Evolutionary conservation across 2,888 invertebrate genomes (phyloP).

Genomic region (Aethes cnicana): DNA sequence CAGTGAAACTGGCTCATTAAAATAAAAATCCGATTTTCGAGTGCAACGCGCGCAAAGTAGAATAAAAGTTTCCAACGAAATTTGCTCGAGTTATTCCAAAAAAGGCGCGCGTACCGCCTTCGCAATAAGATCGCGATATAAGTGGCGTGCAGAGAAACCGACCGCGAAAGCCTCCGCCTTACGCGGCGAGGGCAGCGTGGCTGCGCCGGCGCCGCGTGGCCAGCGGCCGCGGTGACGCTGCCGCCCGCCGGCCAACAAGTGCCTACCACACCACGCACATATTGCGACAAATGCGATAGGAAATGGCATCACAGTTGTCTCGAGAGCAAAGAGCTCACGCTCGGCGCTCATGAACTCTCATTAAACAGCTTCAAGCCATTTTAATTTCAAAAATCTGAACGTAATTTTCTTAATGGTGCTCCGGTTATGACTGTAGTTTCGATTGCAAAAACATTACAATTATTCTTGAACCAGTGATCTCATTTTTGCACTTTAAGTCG

Average conservation of each 20-base stretch:
- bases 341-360: constrained; percentile 3
- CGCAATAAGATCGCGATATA: constrained; percentile 66
- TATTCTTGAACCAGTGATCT: constrained; percentile 44
- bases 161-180: constrained; percentile 63
- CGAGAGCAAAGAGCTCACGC: too few relatives aligned
- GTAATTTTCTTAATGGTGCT: constrained; percentile 12
- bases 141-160: constrained; percentile 71
- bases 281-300: too few relatives aligned
- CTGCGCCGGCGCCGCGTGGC: constrained; percentile 37
- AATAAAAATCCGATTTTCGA: constrained; percentile 79
- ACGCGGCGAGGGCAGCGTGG: constrained; percentile 2
- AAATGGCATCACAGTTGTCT: too few relatives aligned
- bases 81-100: constrained; percentile 82
- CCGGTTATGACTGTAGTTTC: constrained; percentile 29
- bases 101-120: constrained; percentile 75
- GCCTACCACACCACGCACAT: too few relatives aligned
- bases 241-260: too few relatives aligned
- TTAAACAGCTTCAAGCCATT: constrained; percentile 8
- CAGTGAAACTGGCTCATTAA: constrained; percentile 78
- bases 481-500: constrained; percentile 32
- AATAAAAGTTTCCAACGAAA: constrained; percentile 78
- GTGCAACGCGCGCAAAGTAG: constrained; percentile 72
- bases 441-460: constrained; percentile 48
- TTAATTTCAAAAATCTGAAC: constrained; percentile 3
- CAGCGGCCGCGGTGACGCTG: too few relatives aligned